Evolutionary conservation across 2,888 invertebrate genomes (phyloP), one percentile per base, ranked within the genome.

Genomic region (Boloria euphrosyne): DNA sequence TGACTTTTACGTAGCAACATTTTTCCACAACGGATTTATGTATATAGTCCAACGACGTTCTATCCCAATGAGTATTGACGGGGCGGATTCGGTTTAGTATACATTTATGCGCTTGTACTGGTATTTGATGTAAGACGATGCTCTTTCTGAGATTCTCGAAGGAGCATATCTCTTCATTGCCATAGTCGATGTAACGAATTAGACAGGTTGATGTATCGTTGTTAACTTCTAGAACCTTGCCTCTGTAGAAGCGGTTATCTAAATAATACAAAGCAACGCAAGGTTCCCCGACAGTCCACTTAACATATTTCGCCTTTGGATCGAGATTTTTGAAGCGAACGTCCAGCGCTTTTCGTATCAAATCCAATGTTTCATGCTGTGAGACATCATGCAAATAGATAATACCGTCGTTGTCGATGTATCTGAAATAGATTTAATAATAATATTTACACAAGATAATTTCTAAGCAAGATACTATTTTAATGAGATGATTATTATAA

Each of bases 131-230:
- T 54, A 95, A 93, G 5, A 94, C 93, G 1, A 95, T 91, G 73
- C 93, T 93, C 71, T 94, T 94, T 18, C 95, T 90, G 60, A 97
- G 76, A 62, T 94, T 92, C 1, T 86, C 80, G 14, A 93, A 86
- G 0, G 87, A 74, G 66, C 95, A 94, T 0, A 83, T 80, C 81
- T 97, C 97, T 50, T 94, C 89, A 78, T 97, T 97, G 0, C 98
- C 98, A 78, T 96, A 98, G 86, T 98, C 98, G 1, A 97, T 93
- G 84, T 96, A 97, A 61, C 93, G 89, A 0, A 97, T 94, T 63
- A 90, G 70, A 70, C 95, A 86, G 61, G 78, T 75, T 57, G 82
- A 75, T 2, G 84, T 73, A 66, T 92, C 87, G 1, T 83, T 74
- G 50, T 86, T 78, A 0, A 93, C 85, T 61, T 92, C 82, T 1